A percentile compares a stretch with the other conserved stretches of the same genome.
Conservation (phyloP, 2,113 vertebrate species). For the Dasypus novemcinctus region DNA sequence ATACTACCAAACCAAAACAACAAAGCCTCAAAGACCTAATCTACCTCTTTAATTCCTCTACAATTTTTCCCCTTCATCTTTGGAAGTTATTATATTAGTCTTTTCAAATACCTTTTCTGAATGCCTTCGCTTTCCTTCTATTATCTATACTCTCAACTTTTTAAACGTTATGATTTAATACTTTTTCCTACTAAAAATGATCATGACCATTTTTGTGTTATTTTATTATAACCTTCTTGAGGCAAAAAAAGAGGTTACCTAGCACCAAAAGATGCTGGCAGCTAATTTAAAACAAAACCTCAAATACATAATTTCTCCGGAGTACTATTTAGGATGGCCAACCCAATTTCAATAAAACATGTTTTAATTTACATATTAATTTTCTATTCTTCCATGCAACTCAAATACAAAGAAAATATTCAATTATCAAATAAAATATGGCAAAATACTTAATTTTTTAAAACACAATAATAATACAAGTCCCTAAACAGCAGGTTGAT, state of each 20-base stretch:
- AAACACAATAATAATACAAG: constrained; percentile 37
- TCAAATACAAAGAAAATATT: constrained; percentile 9
- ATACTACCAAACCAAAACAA: neutral
- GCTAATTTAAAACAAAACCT: constrained; percentile 19
- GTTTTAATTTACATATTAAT: constrained; percentile 15
- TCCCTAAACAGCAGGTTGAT: neutral
- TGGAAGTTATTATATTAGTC: neutral
- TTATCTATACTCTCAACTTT: neutral
- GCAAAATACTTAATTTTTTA: neutral
- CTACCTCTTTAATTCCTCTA: neutral
- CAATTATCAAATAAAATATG: constrained; percentile 40
- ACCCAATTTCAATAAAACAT: constrained; percentile 5
- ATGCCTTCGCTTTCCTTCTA: neutral
- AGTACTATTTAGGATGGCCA: neutral
- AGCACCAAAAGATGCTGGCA: neutral
- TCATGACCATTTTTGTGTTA: neutral
- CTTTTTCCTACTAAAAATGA: constrained; percentile 23
- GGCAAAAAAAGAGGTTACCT: constrained; percentile 21
- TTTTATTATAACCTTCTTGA: constrained; percentile 37
- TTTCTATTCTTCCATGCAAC: constrained; percentile 14
- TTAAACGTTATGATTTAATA: neutral
- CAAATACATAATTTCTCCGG: neutral
- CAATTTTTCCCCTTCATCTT: neutral
- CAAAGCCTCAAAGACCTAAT: neutral
- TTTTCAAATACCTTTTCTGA: neutral